Evolutionary conservation across 2,888 invertebrate genomes (phyloP), one percentile per base, ranked within the genome.

Genomic region (Drosophila kuntzei): DNA sequence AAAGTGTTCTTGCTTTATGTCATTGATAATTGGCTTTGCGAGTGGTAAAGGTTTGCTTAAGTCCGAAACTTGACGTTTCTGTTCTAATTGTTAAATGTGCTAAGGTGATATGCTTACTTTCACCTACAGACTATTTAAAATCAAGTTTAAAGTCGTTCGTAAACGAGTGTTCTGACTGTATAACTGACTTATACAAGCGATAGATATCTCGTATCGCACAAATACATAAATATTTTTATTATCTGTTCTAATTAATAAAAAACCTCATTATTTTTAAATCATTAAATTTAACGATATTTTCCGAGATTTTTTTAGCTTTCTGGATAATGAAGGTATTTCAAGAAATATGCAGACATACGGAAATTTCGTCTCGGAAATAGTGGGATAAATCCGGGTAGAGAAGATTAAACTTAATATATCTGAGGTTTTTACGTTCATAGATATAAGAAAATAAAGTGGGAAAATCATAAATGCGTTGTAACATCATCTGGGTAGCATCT

Each of bases 21-120:
- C 55, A 34, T 11, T 41, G 54, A 27, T 71, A 72, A 72, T 68
- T 63, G 64, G 37, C 18, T 27, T 18, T 37, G 39, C 41, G n/a
- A 43, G 43, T 16, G 55, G 22, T 16, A 46, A 14, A 22, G 53
- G 25, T 36, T 37, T 50, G 16, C 7, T 36, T 22, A 34, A n/a
- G 34, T 34, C 32, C n/a, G 37, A 11, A 27, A 14, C 2, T 16
- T 1, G 29, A 39, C 6, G 18, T 20, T 18, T 41, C 7, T 37
- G 18, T 9, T 53, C 12, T 29, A 29, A 11, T 20, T 53, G n/a
- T 16, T 39, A 27, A 53, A 18, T 22, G 29, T 29, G 2, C 6
- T 43, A 6, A 12, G 41, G 12, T 12, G n/a, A 43, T 25, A 11
- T 44, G 8, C 8, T 22, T 50, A 34, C 49, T 20, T 34, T 36